Conservation (phyloP, 2,888 invertebrate genomes). For the Thereva unica region DNA sequence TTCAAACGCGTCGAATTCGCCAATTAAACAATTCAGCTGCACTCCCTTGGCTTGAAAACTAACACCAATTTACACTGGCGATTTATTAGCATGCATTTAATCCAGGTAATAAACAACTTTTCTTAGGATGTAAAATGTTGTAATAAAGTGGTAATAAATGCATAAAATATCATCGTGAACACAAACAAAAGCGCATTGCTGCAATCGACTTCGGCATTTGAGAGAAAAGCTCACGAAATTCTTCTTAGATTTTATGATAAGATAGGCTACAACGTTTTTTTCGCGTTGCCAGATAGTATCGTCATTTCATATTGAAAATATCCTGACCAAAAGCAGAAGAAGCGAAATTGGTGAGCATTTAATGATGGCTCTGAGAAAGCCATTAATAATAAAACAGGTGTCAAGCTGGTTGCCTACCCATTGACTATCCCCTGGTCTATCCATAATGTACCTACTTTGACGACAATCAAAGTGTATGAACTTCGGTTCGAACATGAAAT, state of each 20-base stretch:
- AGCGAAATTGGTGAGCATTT: constrained; percentile 15
- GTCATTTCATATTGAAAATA: constrained; percentile 2
- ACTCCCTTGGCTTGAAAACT: too few relatives aligned
- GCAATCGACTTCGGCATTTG: too few relatives aligned
- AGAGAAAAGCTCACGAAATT: background rate
- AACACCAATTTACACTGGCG: too few relatives aligned
- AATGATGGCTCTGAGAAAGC: constrained; percentile 34
- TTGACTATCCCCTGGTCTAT: constrained; percentile 28
- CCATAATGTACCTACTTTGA: constrained; percentile 31
- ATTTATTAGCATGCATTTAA: too few relatives aligned
- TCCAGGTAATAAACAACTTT: too few relatives aligned
- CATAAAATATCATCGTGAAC: too few relatives aligned
- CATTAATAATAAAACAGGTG: constrained; percentile 35
- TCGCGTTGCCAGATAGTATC: constrained; percentile 5
- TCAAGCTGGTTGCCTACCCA: constrained; percentile 30
- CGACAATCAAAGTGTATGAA: constrained; percentile 36
- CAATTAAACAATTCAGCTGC: too few relatives aligned
- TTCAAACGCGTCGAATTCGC: too few relatives aligned
- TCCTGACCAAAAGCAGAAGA: background rate
- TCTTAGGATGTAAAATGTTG: too few relatives aligned
- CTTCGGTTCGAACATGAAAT: constrained; percentile 35
- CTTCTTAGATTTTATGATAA: constrained; percentile 10
- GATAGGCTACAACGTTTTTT: constrained; percentile 4
- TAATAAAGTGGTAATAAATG: too few relatives aligned
- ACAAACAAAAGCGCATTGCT: too few relatives aligned